These are phyloP conservation scores for Dendroctonus ponderosae DNA, from an alignment of 1,140 invertebrate species.

Conservation along the genomic window DNA sequence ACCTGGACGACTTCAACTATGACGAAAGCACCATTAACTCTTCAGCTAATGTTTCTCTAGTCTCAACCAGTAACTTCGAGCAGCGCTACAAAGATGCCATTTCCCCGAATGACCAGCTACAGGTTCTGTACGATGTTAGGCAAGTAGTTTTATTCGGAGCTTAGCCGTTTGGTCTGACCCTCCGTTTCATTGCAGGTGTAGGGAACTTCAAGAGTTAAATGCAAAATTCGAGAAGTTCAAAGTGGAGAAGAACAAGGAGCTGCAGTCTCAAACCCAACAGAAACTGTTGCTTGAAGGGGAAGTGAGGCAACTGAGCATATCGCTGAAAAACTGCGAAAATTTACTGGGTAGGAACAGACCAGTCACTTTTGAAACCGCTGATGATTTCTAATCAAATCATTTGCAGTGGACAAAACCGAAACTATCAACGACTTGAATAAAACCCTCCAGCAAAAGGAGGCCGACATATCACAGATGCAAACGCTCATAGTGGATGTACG, in stretches of 20 bases:
- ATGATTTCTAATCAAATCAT: not conserved
- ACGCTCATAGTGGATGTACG: slow-evolving; percentile 37
- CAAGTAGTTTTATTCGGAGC: not conserved
- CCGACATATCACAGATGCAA: slow-evolving; percentile 33
- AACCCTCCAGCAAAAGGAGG: slow-evolving; percentile 28
- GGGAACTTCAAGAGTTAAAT: slow-evolving; percentile 44
- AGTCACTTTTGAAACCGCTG: not conserved
- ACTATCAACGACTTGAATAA: slow-evolving; percentile 33
- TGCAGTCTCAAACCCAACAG: slow-evolving; percentile 41
- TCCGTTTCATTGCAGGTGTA: slow-evolving; percentile 33
- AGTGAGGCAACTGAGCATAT: slow-evolving; percentile 38
- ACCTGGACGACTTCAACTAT: slow-evolving; percentile 47
- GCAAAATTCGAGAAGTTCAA: slow-evolving; percentile 43
- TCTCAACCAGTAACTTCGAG: slow-evolving; percentile 32
- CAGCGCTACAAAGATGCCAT: slow-evolving; percentile 42
- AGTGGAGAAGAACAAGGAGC: slow-evolving; percentile 38
- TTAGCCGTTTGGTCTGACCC: not conserved
- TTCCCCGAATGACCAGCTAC: slow-evolving; percentile 45
- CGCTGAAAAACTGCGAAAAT: slow-evolving; percentile 40
- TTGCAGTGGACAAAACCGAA: slow-evolving; percentile 42
- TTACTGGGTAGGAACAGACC: slow-evolving; percentile 38
- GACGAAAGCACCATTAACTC: slow-evolving; percentile 50
- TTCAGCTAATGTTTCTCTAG: slow-evolving; percentile 44
- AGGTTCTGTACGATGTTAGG: slow-evolving; percentile 47
- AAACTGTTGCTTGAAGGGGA: slow-evolving; percentile 41